These are phyloP conservation scores for Akabosia matsudoensis DNA, from an alignment of 1,140 invertebrate genomes.

Conservation along the genomic window DNA sequence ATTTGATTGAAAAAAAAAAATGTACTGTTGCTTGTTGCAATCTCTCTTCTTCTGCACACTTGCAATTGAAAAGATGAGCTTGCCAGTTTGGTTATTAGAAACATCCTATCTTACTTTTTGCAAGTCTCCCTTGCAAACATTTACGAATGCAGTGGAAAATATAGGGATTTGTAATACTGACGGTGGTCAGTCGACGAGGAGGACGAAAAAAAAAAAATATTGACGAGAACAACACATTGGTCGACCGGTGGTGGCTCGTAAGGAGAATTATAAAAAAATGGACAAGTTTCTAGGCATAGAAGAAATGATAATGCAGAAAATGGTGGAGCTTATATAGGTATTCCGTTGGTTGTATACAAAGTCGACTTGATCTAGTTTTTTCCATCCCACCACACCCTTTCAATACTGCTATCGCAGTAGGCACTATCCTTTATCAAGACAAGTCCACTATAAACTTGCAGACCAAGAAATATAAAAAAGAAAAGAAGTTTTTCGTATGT, in stretches of 20 bases:
- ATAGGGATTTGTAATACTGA: not conserved
- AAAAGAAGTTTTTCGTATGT: not conserved
- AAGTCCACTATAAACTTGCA: too few relatives aligned
- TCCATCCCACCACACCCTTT: conserved; percentile 24
- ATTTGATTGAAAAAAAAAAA: too few relatives aligned
- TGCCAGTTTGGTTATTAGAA: too few relatives aligned
- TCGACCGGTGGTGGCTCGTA: not conserved
- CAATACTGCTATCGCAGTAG: not conserved
- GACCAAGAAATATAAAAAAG: not conserved
- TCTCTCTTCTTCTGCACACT: too few relatives aligned
- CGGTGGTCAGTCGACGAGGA: not conserved
- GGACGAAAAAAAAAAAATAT: too few relatives aligned
- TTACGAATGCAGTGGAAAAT: not conserved
- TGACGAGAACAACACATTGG: not conserved
- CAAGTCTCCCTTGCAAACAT: too few relatives aligned
- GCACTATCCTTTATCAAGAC: not conserved
- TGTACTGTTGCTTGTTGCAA: too few relatives aligned
- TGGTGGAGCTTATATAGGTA: not conserved
- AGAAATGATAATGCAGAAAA: not conserved
- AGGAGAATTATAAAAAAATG: not conserved
- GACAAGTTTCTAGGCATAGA: too few relatives aligned
- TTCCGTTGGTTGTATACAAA: not conserved
- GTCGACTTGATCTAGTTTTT: conserved; percentile 22
- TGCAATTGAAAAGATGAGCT: too few relatives aligned
- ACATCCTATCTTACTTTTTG: too few relatives aligned